These are phyloP conservation scores for Drosophila siamana DNA, from an alignment of 2,888 invertebrate species.

Conservation along the genomic window DNA sequence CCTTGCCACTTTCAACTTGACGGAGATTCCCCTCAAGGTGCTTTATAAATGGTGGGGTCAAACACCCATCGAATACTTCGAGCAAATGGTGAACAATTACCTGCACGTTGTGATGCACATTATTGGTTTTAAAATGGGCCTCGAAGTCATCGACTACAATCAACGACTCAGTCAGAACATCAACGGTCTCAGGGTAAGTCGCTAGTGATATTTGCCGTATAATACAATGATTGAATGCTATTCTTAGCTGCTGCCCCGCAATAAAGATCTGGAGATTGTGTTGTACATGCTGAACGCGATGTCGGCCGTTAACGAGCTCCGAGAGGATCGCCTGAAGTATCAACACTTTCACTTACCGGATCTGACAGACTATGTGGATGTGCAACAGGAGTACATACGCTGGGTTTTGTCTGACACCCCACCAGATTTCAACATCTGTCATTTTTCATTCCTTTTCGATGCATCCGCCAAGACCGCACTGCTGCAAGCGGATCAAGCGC, in stretches of 20 bases:
- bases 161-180: conserved; percentile 36
- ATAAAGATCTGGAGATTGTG: conserved; percentile 73
- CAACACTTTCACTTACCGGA: conserved; percentile 95
- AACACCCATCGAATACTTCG: conserved; percentile 89
- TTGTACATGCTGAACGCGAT: conserved; percentile 86
- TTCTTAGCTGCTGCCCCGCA: conserved; percentile 76
- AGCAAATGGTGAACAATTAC: conserved; percentile 90
- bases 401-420: conserved; percentile 89
- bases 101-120: conserved; percentile 90
- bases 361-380: conserved; percentile 91
- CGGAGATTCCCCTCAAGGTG: conserved; percentile 89
- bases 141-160: conserved; percentile 41
- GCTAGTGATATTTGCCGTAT: not conserved
- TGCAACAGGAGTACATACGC: conserved; percentile 92
- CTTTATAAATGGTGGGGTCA: conserved; percentile 91
- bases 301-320: conserved; percentile 90
- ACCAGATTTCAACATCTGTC: conserved; percentile 91
- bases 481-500: conserved; percentile 94
- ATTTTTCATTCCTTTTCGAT: conserved; percentile 98
- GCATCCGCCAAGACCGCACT: conserved; percentile 94
- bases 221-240: not conserved
- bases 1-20: conserved; percentile 88
- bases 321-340: conserved; percentile 88
- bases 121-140: conserved; percentile 84
- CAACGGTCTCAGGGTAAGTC: conserved; percentile 23